Evolutionary conservation across 2,888 invertebrate genomes (phyloP).

Genomic region (Pollenia labialis): DNA sequence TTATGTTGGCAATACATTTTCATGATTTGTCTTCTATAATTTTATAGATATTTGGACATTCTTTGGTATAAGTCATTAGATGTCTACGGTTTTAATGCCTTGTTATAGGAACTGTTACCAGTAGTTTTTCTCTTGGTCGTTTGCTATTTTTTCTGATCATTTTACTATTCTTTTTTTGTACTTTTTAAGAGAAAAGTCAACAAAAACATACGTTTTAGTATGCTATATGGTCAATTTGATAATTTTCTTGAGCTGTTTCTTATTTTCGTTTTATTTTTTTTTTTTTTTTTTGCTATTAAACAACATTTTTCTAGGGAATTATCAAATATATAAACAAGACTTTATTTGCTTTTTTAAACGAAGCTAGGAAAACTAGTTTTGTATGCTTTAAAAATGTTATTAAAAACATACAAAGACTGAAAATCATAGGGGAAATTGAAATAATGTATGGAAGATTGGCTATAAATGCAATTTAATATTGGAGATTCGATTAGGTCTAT

Average conservation of each 20-base stretch:
- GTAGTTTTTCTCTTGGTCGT: not conserved
- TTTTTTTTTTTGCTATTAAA: not conserved
- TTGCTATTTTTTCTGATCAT: not conserved
- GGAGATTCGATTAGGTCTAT: too few species aligned
- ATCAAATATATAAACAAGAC: not conserved
- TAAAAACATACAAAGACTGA: not conserved
- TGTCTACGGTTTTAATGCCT: constrained; percentile 4
- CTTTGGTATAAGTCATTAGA: not conserved
- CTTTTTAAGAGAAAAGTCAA: not conserved
- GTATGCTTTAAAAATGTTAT: not conserved
- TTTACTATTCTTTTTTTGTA: not conserved
- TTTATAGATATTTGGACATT: not conserved
- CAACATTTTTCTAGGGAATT: constrained; percentile 39
- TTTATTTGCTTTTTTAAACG: not conserved
- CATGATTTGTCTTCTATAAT: not conserved
- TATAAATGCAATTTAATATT: not conserved
- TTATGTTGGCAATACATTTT: constrained; percentile 56
- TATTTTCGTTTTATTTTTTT: not conserved
- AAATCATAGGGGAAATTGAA: constrained; percentile 55
- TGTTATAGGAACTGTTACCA: not conserved
- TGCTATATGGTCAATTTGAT: not conserved
- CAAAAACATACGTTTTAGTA: constrained; percentile 12
- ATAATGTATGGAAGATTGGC: constrained; percentile 5
- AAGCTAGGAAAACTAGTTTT: not conserved
- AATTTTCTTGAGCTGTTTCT: not conserved